Evolutionary conservation across 1,140 invertebrate genomes (phyloP).

Genomic region (Halesus radiatus): DNA sequence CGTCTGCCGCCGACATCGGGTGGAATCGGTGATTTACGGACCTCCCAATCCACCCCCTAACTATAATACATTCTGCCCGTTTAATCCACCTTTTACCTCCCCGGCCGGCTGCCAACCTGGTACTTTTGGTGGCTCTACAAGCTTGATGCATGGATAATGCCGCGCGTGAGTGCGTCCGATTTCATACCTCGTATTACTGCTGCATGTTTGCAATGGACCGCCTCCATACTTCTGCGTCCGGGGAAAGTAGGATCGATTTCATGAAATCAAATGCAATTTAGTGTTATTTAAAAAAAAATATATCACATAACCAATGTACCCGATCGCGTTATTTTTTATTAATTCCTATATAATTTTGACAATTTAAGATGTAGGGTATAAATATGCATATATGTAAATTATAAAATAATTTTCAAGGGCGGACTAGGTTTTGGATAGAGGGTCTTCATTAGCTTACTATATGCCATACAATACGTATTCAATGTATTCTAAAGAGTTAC

Average conservation of each 20-base stretch:
- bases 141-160: slow-evolving; percentile 42
- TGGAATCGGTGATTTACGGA: slow-evolving; percentile 44
- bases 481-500: too few species aligned
- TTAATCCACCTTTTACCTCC: slow-evolving; percentile 41
- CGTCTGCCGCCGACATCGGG: slow-evolving; percentile 43
- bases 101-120: slow-evolving; percentile 22
- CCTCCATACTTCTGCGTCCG: slow-evolving; percentile 10
- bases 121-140: slow-evolving; percentile 11
- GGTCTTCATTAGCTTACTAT: too few species aligned
- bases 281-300: background rate
- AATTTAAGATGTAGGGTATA: too few species aligned
- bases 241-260: background rate
- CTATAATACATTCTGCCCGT: slow-evolving; percentile 34
- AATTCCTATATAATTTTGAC: too few species aligned
- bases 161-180: slow-evolving; percentile 44
- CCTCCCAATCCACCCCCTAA: background rate
- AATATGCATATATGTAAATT: too few species aligned
- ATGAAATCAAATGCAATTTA: background rate
- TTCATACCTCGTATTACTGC: slow-evolving; percentile 37
- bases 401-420: too few species aligned
- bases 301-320: too few species aligned
- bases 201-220: slow-evolving; percentile 33
- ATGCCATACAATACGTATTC: too few species aligned
- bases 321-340: too few species aligned
- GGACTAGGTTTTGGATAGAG: too few species aligned